Percentiles rank a stretch among this genome's conserved stretches.
Conservation (phyloP, 2,797 vertebrate species). For the Orientallactaga sibirica region DNA sequence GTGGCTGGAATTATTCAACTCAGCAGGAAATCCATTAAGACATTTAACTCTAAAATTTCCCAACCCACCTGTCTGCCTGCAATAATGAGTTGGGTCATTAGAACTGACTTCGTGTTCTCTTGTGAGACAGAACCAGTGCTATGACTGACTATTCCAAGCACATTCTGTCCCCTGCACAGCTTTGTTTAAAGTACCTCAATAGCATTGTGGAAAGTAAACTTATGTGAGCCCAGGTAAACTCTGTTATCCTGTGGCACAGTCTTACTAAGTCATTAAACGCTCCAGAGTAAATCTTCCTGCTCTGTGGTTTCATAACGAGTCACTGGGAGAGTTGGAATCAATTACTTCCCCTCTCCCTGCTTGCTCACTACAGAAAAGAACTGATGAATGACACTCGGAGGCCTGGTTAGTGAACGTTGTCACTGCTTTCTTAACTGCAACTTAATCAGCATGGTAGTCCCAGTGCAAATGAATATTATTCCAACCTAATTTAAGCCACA, state of each 20-base stretch:
- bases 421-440: conserved; percentile 69
- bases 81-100: not conserved
- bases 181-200: conserved; percentile 52
- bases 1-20: conserved; percentile 36
- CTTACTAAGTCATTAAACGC: conserved; percentile 68
- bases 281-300: conserved; percentile 61
- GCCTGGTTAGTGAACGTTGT: conserved; percentile 72
- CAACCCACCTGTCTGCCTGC: not conserved
- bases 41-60: not conserved
- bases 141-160: not conserved
- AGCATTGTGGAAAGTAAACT: conserved; percentile 38
- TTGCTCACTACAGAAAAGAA: conserved; percentile 40
- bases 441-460: conserved; percentile 73
- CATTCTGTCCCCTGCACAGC: not conserved
- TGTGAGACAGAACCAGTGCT: not conserved
- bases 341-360: conserved; percentile 57
- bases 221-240: conserved; percentile 37
- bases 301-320: conserved; percentile 66
- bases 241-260: conserved; percentile 41
- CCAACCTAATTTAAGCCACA: conserved; percentile 54
- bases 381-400: conserved; percentile 72
- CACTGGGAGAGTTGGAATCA: conserved; percentile 61
- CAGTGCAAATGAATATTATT: conserved; percentile 72
- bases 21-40: conserved; percentile 47
- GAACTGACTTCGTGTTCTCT: conserved; percentile 1